Conservation (phyloP, 2,797 vertebrate genomes). For the Halcyon badia region DNA sequence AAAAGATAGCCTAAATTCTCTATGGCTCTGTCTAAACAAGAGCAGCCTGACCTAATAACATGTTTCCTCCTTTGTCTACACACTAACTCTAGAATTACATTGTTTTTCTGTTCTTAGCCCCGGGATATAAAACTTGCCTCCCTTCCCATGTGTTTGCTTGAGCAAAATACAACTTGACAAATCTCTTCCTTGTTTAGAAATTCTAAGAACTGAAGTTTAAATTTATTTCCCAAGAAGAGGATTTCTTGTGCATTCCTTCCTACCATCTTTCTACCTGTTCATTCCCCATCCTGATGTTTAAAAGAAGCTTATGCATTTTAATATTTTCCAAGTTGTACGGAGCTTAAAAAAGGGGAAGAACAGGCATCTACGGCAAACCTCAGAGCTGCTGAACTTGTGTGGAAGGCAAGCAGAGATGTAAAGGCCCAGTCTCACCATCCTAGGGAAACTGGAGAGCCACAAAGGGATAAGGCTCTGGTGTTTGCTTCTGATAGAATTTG, state of each 20-base stretch:
- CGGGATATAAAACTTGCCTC: background rate
- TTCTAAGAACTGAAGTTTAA: background rate
- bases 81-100: constrained; percentile 5
- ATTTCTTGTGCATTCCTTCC: background rate
- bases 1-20: background rate
- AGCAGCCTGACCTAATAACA: background rate
- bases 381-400: background rate
- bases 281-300: background rate
- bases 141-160: background rate
- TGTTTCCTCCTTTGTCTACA: background rate
- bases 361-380: fast-evolving
- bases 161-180: background rate
- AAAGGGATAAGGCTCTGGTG: background rate
- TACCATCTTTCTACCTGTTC: background rate
- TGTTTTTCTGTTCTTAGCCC: background rate
- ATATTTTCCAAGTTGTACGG: background rate
- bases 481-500: background rate
- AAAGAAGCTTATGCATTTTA: background rate
- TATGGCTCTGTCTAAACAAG: constrained; percentile 10
- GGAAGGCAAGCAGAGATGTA: background rate
- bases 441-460: background rate
- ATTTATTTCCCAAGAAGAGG: background rate
- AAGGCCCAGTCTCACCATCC: background rate
- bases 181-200: background rate
- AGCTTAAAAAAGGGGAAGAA: background rate